Conservation (phyloP, 1,140 invertebrate species). For the Tribolium castaneum region DNA sequence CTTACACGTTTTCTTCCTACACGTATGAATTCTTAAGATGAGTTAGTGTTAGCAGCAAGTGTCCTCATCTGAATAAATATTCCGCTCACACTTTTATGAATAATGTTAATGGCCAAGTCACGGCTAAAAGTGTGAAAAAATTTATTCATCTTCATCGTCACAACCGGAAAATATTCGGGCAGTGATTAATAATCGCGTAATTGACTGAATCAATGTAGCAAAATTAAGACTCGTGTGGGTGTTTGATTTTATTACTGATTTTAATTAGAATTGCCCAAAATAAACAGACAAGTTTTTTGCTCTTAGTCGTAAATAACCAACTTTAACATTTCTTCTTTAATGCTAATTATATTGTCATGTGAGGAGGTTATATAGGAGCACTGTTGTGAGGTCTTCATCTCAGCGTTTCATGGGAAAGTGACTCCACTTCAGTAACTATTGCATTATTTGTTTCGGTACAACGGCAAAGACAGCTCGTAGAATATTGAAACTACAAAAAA, state of each 20-base stretch:
- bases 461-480: neutral
- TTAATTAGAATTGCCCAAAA: constrained; percentile 16
- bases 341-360: constrained; percentile 24
- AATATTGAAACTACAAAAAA: constrained; percentile 11
- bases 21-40: neutral
- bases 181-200: constrained; percentile 13
- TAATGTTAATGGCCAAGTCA: constrained; percentile 15
- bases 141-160: constrained; percentile 1
- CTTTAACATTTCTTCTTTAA: constrained; percentile 30
- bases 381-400: constrained; percentile 33
- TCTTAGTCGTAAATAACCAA: neutral
- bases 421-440: constrained; percentile 12
- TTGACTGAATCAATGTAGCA: neutral
- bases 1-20: neutral
- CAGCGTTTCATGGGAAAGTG: constrained; percentile 19
- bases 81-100: constrained; percentile 21
- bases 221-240: neutral
- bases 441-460: constrained; percentile 38
- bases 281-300: constrained; percentile 3
- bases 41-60: neutral
- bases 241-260: constrained; percentile 9
- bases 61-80: constrained; percentile 19
- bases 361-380: constrained; percentile 24
- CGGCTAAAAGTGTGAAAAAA: constrained; percentile 19
- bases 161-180: neutral